Base-by-base conservation (phyloP, 1,140 invertebrate species). In the Galleria mellonella region DNA sequence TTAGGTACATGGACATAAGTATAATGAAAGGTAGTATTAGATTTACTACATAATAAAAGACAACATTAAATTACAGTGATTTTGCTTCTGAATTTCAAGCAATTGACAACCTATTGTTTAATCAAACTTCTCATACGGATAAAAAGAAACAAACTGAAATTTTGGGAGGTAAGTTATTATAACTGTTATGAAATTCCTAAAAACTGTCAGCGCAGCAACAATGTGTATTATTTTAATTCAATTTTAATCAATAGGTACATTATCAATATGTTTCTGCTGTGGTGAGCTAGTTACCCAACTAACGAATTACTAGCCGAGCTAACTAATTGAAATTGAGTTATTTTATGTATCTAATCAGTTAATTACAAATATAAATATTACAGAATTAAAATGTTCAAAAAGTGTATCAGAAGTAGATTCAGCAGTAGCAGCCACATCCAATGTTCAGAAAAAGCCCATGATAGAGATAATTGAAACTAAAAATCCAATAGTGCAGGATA, bases 71-170 rank as follows among this genome's bases (percentile, higher is more conserved):
- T 64, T 71, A 23, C 62, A 82, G 74, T 11, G 50, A 59, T 9
- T 53, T 58, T 36, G 37, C 50, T 10, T 49, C 56, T 6, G 74
- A 79, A 37, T 52, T 72, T 14, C 40, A 65, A 42, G 60, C 66
- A 11, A 55, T 81, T 9, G 72, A 57, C 32, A 63, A 75, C 54
- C 61, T 83, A 10, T 36, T 83, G 2, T 81, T 70, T 29, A 65
- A 65, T 43, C 64, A 77, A 56, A n/a, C 29, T 13, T 42, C 75
- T 1, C 71, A 71, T 35, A 23, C 27, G 1, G 45, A 61, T 29
- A 67, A 38, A 12, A 62, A 56, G 10, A 59, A 23, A 46, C 29
- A 32, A 29, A 50, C 40, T n/a, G 51, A 52, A 36, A 38, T 40
- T 33, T 37, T 56, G 13, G 52, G 55, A 46, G 55, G 51, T 60